phyloP scores from a whole-genome alignment of 2,888 invertebrate genomes.

The Habroteleia sp. region DNA sequence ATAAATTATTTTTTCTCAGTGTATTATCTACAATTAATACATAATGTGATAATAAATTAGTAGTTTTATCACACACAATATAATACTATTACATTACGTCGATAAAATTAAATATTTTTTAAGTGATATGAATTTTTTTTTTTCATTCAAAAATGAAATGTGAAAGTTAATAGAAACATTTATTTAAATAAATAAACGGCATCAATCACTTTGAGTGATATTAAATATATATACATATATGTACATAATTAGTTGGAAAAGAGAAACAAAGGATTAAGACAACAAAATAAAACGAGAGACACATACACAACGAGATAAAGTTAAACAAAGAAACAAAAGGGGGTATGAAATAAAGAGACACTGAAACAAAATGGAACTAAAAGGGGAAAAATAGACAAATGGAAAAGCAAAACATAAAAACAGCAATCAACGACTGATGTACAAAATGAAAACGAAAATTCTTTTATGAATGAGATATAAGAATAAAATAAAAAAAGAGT shows the following conservation, averaged over 20 bases:
- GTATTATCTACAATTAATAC: too few relatives aligned
- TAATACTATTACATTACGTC: too few relatives aligned
- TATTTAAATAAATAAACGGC: too few relatives aligned
- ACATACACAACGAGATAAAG: slow-evolving; percentile 9
- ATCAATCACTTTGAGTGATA: too few relatives aligned
- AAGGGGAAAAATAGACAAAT: slow-evolving; percentile 8
- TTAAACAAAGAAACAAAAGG: slow-evolving; percentile 23
- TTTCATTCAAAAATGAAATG: too few relatives aligned
- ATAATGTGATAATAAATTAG: too few relatives aligned
- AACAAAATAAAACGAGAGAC: slow-evolving; percentile 20
- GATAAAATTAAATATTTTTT: too few relatives aligned
- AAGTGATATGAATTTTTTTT: too few relatives aligned
- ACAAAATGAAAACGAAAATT: slow-evolving; percentile 19
- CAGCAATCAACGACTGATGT: slow-evolving; percentile 16
- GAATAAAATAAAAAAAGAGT: not conserved
- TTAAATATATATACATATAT: too few relatives aligned
- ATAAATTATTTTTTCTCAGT: too few relatives aligned
- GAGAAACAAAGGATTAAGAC: not conserved
- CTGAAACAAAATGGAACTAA: slow-evolving; percentile 25
- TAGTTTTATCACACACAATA: too few relatives aligned
- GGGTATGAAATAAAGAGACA: slow-evolving; percentile 23
- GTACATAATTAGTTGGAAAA: slow-evolving; percentile 7
- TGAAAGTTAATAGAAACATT: too few relatives aligned
- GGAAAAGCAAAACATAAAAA: slow-evolving; percentile 25
- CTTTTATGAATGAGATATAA: slow-evolving; percentile 4